Percentiles rank a stretch among this genome's conserved stretches.
These are phyloP conservation scores for Ferrisia virgata DNA, from an alignment of 2,888 invertebrate species.

Conservation along the genomic window DNA sequence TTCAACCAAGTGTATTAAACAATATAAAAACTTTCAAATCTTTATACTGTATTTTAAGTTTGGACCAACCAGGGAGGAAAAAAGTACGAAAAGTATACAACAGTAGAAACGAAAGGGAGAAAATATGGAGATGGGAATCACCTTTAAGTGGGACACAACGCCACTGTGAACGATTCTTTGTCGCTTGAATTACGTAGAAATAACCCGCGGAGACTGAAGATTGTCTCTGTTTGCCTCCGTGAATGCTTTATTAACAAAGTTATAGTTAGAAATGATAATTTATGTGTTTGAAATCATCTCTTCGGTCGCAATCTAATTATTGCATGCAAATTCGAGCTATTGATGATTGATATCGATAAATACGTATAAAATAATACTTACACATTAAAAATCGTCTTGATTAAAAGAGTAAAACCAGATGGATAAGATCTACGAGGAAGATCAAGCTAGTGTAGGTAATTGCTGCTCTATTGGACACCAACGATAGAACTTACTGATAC, in stretches of 20 bases:
- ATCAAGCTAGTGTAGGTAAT: too few relatives aligned
- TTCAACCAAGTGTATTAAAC: slow-evolving; percentile 28
- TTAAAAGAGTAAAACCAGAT: too few relatives aligned
- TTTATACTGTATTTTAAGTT: not conserved
- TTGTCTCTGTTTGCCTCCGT: not conserved
- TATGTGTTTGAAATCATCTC: not conserved
- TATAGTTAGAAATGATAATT: not conserved
- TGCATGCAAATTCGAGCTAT: too few relatives aligned
- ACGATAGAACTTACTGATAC: too few relatives aligned
- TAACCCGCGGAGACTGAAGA: not conserved
- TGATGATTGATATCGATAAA: too few relatives aligned
- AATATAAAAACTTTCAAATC: slow-evolving; percentile 22
- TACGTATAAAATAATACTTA: too few relatives aligned
- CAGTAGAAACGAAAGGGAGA: not conserved
- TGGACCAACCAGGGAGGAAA: not conserved
- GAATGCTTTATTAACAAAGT: not conserved
- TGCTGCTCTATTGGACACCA: too few relatives aligned
- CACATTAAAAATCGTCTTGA: too few relatives aligned
- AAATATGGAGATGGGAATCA: not conserved
- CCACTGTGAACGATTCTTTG: not conserved
- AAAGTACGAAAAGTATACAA: not conserved
- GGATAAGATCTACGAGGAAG: too few relatives aligned
- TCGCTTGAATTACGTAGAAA: not conserved
- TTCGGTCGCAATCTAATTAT: too few relatives aligned
- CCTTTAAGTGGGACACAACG: not conserved